Evolutionary conservation across 2,797 vertebrate genomes (phyloP), one percentile per base, ranked within the genome.

Genomic region (Bryconaethiops microstoma): DNA sequence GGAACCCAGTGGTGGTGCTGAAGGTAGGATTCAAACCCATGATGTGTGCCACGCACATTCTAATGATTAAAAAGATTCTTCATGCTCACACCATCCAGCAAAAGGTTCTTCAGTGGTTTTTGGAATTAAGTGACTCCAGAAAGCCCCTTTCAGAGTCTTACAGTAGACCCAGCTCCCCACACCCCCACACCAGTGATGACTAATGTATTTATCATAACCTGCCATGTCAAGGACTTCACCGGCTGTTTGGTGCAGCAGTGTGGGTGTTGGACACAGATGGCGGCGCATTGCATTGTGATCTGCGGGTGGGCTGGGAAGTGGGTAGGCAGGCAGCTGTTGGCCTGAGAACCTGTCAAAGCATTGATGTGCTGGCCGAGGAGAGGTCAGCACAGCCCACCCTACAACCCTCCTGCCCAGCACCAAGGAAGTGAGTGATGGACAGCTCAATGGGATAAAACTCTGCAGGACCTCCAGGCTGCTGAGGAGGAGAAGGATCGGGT

Each of bases 141-240:
- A 35, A 35, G 35, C 4, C 13, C 17, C 17, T 54, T 54, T 5
- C 52, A 54, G 17, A 19, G 52, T 16, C 13, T 19, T 19, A 14
- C 13, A 17, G 12, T 54, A 13, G 52, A 59, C 59, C 79, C 88
- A 89, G 52, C 10, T 45, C 50, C 50, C 68, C 69, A 45, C 68
- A 23, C 60, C 57, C 55, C 52, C 70, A 13, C 82, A 77, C n/a
- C 62, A 52, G 76, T 67, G 21, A 52, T 83, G 80, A 86, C 84
- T 83, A 81, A 85, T 74, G 45, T 71, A 74, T 82, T 83, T 84
- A 79, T 84, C 82, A 81, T 80, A 78, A 84, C 77, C 71, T 63
- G 64, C 50, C n/a, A 54, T 42, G 59, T 84, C 54, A 55, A 81
- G 79, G 75, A 78, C 79, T 78, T 17, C 2, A 45, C 64, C 40